Percentiles rank a stretch among this genome's conserved stretches.
Conservation (phyloP, 2,113 vertebrate genomes). For the Sigmodon hispidus region DNA sequence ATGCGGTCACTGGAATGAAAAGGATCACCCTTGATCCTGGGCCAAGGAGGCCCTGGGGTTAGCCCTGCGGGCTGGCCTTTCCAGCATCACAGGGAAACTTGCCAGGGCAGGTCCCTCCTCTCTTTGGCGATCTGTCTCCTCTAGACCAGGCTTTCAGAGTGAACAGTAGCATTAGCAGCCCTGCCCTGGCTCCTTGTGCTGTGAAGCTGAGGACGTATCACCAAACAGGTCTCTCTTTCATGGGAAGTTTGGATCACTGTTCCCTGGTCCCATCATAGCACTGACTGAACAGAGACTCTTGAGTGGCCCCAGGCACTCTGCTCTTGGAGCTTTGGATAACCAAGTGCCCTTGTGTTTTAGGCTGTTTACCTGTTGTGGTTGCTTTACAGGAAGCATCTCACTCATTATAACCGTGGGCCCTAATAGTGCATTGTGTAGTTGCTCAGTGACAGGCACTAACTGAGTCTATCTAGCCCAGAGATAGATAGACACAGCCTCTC, state of each 20-base stretch:
- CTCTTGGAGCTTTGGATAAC: not conserved
- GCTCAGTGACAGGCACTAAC: not conserved
- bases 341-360: not conserved
- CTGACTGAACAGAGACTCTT: not conserved
- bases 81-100: not conserved
- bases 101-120: not conserved
- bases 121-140: not conserved
- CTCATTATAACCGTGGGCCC: not conserved
- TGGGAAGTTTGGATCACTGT: not conserved
- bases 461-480: not conserved
- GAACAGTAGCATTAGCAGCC: not conserved
- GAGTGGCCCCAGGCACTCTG: not conserved
- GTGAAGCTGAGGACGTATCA: not conserved
- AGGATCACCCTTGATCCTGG: conserved; percentile 17
- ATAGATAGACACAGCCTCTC: not conserved
- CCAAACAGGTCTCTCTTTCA: not conserved
- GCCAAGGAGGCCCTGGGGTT: not conserved
- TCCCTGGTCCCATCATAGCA: not conserved
- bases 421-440: not conserved
- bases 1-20: conserved; percentile 23
- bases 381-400: not conserved
- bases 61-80: not conserved
- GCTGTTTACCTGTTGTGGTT: not conserved
- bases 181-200: not conserved
- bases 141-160: not conserved